Evolutionary conservation across 2,888 invertebrate genomes (phyloP), one percentile per base, ranked within the genome.

Genomic region (Coremacera marginata): DNA sequence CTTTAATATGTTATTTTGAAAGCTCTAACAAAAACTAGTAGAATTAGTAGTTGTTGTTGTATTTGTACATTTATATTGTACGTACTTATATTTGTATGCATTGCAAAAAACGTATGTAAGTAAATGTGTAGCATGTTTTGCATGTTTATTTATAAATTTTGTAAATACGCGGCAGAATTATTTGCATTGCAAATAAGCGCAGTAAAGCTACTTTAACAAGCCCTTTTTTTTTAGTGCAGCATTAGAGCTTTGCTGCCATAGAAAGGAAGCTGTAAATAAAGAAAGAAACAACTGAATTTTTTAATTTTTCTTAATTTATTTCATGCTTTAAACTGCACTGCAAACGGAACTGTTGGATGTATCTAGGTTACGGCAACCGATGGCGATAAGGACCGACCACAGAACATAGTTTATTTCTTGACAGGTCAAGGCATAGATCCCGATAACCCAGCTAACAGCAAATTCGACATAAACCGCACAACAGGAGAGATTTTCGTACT

Each of bases 401-500:
- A 97, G 89, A 95, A 96, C 89, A 98, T 98, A 89, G 97, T 97
- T 51, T 98, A 98, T 90, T 96, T 97, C 91, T 91, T 98, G 80
- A 97, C 97, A 51, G 98, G 97, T 16, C 98, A 98, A 89, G 98
- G 98, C 80, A 97, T 97, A 85, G 97, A 97, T 91, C 95, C 96
- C 37, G 96, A 97, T 90, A 97, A 97, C 91, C 96, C 96, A 70
- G 95, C 95, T 80, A 97, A 97, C 89, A 96, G 96, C 91, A 97
- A 97, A 91, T 98, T 98, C 88, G 97, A 97, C 89, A 98, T 98
- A 85, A 97, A 98, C 91, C 93, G 97, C 80, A 97, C 97, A 34
- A 95, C 96, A 1, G 98, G 98, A 80, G 96, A 97, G 90, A 98
- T 98, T 90, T 98, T 95, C 89, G 97, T 98, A 19, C 92, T 97